Conservation (phyloP, 2,113 vertebrate genomes). For the Leucoraja erinaceus region DNA sequence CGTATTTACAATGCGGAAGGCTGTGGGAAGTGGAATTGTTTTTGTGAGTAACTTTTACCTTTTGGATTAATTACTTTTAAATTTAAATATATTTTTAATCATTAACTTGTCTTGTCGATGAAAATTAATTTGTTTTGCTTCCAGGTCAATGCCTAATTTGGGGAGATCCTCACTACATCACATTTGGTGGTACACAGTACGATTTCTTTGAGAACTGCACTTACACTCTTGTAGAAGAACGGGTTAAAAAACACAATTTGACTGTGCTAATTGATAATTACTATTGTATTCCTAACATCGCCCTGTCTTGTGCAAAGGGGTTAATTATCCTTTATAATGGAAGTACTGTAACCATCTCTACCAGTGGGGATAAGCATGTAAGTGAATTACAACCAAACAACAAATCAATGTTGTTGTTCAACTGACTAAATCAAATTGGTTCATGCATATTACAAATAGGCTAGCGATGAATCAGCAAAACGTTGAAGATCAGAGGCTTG, state of each 20-base stretch:
- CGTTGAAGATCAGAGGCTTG: neutral
- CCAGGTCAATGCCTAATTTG: conserved; percentile 29
- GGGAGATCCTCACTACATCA: conserved; percentile 37
- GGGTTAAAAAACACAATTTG: conserved; percentile 6
- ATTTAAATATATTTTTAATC: neutral
- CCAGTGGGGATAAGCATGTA: neutral
- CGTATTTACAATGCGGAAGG: neutral
- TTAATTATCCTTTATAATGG: conserved; percentile 5
- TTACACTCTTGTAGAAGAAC: conserved; percentile 32
- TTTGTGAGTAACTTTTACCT: neutral
- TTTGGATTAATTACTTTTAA: neutral
- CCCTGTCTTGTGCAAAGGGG: neutral
- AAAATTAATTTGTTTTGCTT: neutral
- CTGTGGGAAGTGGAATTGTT: conserved; percentile 20
- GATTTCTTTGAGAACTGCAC: conserved; percentile 35
- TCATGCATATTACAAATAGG: neutral
- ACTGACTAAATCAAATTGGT: neutral
- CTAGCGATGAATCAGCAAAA: neutral
- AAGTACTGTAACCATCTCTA: neutral
- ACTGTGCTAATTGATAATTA: conserved; percentile 19
- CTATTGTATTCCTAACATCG: neutral
- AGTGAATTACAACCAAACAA: neutral
- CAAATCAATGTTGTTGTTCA: neutral
- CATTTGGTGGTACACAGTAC: conserved; percentile 38
- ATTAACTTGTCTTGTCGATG: neutral